These are phyloP conservation scores for Amitus sp. DNA, from an alignment of 2,888 invertebrate genomes.

Conservation along the genomic window DNA sequence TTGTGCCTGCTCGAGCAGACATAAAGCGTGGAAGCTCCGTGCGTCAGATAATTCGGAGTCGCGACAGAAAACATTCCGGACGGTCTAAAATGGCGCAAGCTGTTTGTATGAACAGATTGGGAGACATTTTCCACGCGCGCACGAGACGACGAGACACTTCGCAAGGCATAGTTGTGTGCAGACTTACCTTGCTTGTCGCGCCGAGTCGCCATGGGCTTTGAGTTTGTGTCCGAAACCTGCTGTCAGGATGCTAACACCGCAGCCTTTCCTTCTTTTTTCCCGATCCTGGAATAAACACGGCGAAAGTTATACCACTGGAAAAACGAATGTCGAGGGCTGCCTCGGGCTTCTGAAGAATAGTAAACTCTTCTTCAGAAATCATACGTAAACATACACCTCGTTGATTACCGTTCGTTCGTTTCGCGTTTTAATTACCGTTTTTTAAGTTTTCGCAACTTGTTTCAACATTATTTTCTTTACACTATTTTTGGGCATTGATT, in stretches of 20 bases:
- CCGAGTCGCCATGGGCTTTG: not conserved
- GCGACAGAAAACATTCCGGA: slow-evolving; percentile 37
- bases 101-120: slow-evolving; percentile 37
- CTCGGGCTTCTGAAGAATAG: not conserved
- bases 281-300: slow-evolving; percentile 31
- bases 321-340: slow-evolving; percentile 20
- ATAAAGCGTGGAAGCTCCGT: slow-evolving; percentile 27
- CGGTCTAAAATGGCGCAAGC: slow-evolving; percentile 32
- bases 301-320: slow-evolving; percentile 30
- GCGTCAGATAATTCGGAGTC: slow-evolving; percentile 37
- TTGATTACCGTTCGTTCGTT: not conserved
- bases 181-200: not conserved
- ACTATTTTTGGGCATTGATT: too few relatives aligned
- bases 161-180: slow-evolving; percentile 9
- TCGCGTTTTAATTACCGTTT: not conserved
- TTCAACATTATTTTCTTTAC: too few relatives aligned
- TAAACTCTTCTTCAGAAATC: not conserved
- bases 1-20: slow-evolving; percentile 12
- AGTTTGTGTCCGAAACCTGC: slow-evolving; percentile 7
- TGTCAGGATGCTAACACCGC: slow-evolving; percentile 32
- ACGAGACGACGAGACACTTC: slow-evolving; percentile 26
- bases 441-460: not conserved
- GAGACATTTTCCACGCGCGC: slow-evolving; percentile 35
- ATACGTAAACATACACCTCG: not conserved
- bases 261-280: slow-evolving; percentile 28